These are phyloP conservation scores for Chymomyza amoena DNA, from an alignment of 2,888 invertebrate genomes.

Conservation along the genomic window DNA sequence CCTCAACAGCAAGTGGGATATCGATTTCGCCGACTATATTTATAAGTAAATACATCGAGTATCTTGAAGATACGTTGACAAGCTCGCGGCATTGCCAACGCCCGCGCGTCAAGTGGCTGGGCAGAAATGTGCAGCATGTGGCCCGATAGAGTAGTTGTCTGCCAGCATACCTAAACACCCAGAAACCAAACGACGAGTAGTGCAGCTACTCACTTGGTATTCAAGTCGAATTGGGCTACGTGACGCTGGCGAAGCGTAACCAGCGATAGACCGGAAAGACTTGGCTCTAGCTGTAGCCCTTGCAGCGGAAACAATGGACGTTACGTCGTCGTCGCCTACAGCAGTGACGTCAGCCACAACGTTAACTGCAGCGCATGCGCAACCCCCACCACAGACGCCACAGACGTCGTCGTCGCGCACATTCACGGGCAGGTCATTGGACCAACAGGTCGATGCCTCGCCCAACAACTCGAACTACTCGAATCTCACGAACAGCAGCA, in stretches of 20 bases:
- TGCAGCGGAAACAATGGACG: constrained; percentile 42
- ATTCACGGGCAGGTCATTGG: constrained; percentile 56
- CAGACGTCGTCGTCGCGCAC: constrained; percentile 19
- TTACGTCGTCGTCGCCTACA: constrained; percentile 20
- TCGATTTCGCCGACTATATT: constrained; percentile 26
- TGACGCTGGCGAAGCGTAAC: constrained; percentile 41
- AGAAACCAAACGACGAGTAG: constrained; percentile 3
- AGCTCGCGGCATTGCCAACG: background rate
- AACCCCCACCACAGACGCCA: constrained; percentile 19
- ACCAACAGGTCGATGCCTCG: constrained; percentile 57
- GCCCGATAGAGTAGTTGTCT: constrained; percentile 41
- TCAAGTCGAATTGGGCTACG: constrained; percentile 36
- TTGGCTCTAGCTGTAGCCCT: constrained; percentile 39
- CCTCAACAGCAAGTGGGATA: constrained; percentile 15
- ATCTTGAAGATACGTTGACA: constrained; percentile 18
- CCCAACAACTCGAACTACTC: constrained; percentile 68
- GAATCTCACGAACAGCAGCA: constrained; percentile 68
- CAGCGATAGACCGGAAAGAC: constrained; percentile 55
- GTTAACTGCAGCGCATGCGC: constrained; percentile 3
- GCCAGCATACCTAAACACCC: background rate
- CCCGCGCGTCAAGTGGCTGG: background rate
- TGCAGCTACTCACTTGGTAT: constrained; percentile 54
- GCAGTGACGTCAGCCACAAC: constrained; percentile 16
- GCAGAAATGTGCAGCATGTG: constrained; percentile 51
- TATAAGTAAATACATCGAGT: background rate